Evolutionary conservation across 1,140 invertebrate genomes (phyloP).

Genomic region (Drosophila varians): DNA sequence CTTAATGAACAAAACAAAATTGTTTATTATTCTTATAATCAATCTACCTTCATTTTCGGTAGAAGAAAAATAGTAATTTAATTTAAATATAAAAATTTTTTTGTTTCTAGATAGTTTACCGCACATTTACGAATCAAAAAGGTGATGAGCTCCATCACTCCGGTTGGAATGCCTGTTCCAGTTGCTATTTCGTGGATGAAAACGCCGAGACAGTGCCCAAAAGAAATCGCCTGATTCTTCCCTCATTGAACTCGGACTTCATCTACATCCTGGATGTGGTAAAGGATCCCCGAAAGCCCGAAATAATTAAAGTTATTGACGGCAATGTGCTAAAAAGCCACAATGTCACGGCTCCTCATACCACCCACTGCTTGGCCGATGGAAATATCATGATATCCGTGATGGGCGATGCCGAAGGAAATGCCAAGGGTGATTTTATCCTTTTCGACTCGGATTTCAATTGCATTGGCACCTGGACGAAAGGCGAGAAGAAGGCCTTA

Average conservation of each 20-base stretch:
- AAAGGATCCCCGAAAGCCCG: constrained; percentile 87
- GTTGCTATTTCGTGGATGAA: constrained; percentile 87
- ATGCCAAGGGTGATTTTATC: constrained; percentile 94
- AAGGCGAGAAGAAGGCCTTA: constrained; percentile 85
- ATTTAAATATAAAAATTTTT: not conserved
- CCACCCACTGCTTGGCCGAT: constrained; percentile 94
- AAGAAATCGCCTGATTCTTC: constrained; percentile 92
- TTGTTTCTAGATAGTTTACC: constrained; percentile 91
- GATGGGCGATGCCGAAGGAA: constrained; percentile 92
- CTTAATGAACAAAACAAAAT: not conserved
- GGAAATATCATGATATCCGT: constrained; percentile 98
- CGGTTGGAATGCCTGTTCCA: constrained; percentile 98
- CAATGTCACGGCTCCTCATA: constrained; percentile 94
- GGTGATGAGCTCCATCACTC: constrained; percentile 97
- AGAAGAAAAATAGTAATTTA: not conserved
- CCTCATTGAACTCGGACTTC: constrained; percentile 91
- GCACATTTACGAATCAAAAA: constrained; percentile 89
- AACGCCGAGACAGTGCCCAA: constrained; percentile 85
- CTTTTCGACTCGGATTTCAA: constrained; percentile 93
- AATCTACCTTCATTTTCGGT: too few relatives aligned
- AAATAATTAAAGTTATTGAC: constrained; percentile 87
- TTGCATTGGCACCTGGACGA: constrained; percentile 87
- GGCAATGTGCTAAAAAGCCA: constrained; percentile 88
- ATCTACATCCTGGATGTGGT: constrained; percentile 94
- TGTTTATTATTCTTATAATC: not conserved